Percentiles rank a stretch among this genome's conserved stretches.
Conservation (phyloP, 2,113 vertebrate species). For the Python bivittatus region DNA sequence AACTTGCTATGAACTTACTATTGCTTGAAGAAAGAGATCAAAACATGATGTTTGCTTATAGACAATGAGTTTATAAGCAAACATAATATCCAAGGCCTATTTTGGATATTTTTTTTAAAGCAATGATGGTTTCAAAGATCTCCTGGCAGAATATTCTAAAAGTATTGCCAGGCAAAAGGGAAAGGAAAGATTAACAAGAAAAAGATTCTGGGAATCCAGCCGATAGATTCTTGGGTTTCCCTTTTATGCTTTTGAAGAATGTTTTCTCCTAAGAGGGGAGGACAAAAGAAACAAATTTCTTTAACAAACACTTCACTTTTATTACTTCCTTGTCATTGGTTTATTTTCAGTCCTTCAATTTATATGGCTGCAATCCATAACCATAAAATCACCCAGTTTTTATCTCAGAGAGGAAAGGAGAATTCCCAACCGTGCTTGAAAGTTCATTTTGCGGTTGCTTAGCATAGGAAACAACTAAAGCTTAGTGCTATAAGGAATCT, state of each 20-base stretch:
- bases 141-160: constrained; percentile 41
- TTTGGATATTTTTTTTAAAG: constrained; percentile 54
- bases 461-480: background rate
- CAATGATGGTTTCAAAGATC: constrained; percentile 48
- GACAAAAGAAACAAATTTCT: constrained; percentile 31
- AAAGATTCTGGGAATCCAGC: constrained; percentile 26
- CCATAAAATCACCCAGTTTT: constrained; percentile 34
- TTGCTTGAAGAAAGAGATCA: constrained; percentile 18
- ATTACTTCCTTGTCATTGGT: constrained; percentile 46
- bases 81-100: constrained; percentile 28
- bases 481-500: constrained; percentile 9
- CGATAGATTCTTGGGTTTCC: constrained; percentile 42
- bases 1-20: background rate
- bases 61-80: constrained; percentile 10
- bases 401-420: constrained; percentile 17
- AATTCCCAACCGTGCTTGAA: constrained; percentile 32
- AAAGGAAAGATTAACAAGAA: constrained; percentile 28
- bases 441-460: background rate
- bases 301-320: constrained; percentile 50
- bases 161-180: constrained; percentile 14
- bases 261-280: constrained; percentile 34
- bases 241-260: constrained; percentile 41
- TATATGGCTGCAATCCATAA: constrained; percentile 28
- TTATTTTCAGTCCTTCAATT: constrained; percentile 15
- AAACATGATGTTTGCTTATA: constrained; percentile 28